phyloP scores from a whole-genome alignment of 2,113 vertebrate species.

The Syngnathus scovelli region DNA sequence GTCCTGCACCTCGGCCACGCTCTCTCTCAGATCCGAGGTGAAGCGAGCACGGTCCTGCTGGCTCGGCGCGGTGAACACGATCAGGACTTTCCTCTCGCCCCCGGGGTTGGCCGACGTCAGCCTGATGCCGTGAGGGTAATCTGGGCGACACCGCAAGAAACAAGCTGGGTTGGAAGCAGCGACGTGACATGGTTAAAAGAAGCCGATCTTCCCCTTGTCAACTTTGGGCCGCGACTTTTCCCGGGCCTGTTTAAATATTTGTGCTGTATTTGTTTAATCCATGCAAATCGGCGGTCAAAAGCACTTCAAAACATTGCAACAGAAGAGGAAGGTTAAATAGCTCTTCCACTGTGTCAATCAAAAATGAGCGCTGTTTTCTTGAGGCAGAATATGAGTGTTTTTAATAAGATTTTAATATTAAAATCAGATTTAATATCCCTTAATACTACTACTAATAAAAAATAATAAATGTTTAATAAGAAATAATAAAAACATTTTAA shows the following conservation, averaged over 20 bases:
- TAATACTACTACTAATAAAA: too few relatives aligned
- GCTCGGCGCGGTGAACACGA: constrained; percentile 86
- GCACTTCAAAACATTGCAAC: neutral
- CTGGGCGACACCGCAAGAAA: constrained; percentile 48
- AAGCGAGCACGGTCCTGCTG: constrained; percentile 87
- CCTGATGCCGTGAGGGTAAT: constrained; percentile 88
- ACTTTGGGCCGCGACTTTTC: too few relatives aligned
- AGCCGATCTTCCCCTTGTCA: neutral
- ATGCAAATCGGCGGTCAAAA: neutral
- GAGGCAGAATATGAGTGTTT: neutral
- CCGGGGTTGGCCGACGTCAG: constrained; percentile 83
- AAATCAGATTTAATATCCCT: too few relatives aligned
- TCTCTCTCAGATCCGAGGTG: constrained; percentile 85
- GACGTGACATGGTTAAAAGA: neutral
- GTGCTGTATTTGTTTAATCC: too few relatives aligned
- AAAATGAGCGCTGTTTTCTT: neutral
- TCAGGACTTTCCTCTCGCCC: constrained; percentile 84
- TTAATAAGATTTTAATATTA: too few relatives aligned
- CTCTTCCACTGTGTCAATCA: neutral
- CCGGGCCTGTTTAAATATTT: too few relatives aligned
- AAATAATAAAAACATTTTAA: too few relatives aligned
- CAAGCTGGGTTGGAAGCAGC: neutral
- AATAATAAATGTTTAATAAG: too few relatives aligned
- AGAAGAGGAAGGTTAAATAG: neutral
- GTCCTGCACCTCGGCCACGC: constrained; percentile 87